Base-by-base conservation (phyloP, 2,113 vertebrate genomes). In the Mus pahari region DNA sequence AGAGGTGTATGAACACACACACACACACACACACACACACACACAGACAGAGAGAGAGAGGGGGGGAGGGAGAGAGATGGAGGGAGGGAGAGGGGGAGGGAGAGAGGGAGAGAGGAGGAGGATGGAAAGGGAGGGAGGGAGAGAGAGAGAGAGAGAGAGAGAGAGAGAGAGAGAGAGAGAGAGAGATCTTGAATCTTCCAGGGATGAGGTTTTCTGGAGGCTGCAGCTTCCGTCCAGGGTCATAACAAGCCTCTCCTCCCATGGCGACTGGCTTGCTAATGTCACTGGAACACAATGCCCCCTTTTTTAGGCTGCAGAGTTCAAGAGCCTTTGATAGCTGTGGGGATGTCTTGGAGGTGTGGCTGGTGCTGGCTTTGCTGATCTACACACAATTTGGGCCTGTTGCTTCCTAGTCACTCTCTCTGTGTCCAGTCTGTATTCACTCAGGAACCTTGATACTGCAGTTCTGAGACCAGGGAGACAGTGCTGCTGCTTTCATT, bases 21-120 rank as follows among this genome's bases (percentile, higher is more conserved):
- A 58, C 16, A 58, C 16, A 55, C 11, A 55, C 48, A 48, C 48
- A 48, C 55, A 58, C 55, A 58, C 55, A 58, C 55, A 58, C 16
- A 60, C 19, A 58, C 13, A 58, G 60, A 62, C 20, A 62, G 60
- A 62, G 60, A 62, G 60, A 60, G 19, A 60, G 5, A 60, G 5
- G 16, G 55, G 4, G 55, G 3, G 55, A 55, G 55, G 7, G 58
- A 5, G 19, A 58, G 0, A 4, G 22, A 7, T 0, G 24, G 20
- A 2, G 1, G 11, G 60, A 10, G 62, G 26, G 24, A 11, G 62
- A 64, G 24, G 4, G 48, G 4, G 48, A 48, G 48, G 4, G 48
- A 4, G 48, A 48, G 48, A 48, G 48, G 4, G 48, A 48, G 48
- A 48, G 62, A 64, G 24, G 4, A 7, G 4, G 48, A 48, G 48